These are phyloP conservation scores for Antigone vipio DNA, from an alignment of 2,113 vertebrate genomes.

Conservation along the genomic window DNA sequence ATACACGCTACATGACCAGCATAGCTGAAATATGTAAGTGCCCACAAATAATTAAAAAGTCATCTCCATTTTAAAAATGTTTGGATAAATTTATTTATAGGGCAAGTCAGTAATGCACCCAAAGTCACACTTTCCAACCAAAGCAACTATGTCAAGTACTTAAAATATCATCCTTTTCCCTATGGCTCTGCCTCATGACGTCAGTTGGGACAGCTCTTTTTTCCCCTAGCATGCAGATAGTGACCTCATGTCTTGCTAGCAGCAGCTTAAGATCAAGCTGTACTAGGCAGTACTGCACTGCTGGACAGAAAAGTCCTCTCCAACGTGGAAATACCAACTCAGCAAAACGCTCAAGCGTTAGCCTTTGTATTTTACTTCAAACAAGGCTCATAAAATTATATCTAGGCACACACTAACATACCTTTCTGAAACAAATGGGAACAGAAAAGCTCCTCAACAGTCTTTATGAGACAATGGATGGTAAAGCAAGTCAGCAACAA, in stretches of 20 bases:
- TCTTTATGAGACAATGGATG: background rate
- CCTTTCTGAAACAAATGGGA: background rate
- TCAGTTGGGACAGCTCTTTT: background rate
- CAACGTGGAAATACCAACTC: background rate
- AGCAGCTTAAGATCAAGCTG: background rate
- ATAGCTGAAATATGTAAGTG: background rate
- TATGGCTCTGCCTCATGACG: background rate
- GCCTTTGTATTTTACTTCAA: background rate
- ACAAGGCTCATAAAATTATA: background rate
- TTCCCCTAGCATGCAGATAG: background rate
- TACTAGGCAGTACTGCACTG: background rate
- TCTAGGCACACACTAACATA: background rate
- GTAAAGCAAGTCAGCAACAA: background rate
- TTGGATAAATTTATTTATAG: conserved; percentile 46
- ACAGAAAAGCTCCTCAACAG: background rate
- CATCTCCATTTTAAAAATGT: conserved; percentile 16
- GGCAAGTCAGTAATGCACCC: background rate
- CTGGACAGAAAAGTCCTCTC: background rate
- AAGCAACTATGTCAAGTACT: background rate
- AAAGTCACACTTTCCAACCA: background rate
- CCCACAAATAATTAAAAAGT: conserved; percentile 44
- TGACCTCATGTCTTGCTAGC: background rate
- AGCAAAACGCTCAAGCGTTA: background rate
- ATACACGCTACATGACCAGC: background rate
- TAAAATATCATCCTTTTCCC: background rate